Conservation (phyloP, 2,888 invertebrate genomes). For the Idaea straminata region DNA sequence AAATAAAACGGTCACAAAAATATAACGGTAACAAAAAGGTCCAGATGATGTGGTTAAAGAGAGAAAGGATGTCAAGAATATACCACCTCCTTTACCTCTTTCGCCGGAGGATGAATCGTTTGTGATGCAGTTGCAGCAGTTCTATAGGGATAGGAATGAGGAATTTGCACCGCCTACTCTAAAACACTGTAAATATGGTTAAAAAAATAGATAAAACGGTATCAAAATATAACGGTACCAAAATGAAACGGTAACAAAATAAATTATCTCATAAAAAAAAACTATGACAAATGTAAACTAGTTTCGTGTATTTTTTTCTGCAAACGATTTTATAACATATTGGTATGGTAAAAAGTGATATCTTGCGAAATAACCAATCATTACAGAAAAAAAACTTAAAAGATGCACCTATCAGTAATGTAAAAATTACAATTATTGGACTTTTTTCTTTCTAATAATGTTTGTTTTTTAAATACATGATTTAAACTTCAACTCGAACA, state of each 20-base stretch:
- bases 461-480: too few species aligned
- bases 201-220: background rate
- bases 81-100: constrained; percentile 15
- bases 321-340: too few species aligned
- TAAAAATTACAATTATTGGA: too few species aligned
- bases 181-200: constrained; percentile 55
- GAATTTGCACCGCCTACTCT: constrained; percentile 45
- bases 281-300: too few species aligned
- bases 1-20: background rate
- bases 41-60: constrained; percentile 45
- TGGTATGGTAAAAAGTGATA: too few species aligned
- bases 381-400: too few species aligned
- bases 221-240: background rate
- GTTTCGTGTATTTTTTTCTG: too few species aligned
- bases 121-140: constrained; percentile 50
- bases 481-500: too few species aligned
- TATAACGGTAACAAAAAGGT: constrained; percentile 19
- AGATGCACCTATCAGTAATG: too few species aligned
- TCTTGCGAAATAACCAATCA: too few species aligned
- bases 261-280: too few species aligned
- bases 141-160: constrained; percentile 53
- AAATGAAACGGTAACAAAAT: background rate
- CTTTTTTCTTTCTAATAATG: too few species aligned
- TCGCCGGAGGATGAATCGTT: constrained; percentile 55
- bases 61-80: constrained; percentile 31